Evolutionary conservation across 2,888 invertebrate genomes (phyloP).

Genomic region (Gonocerus acuteangulatus): DNA sequence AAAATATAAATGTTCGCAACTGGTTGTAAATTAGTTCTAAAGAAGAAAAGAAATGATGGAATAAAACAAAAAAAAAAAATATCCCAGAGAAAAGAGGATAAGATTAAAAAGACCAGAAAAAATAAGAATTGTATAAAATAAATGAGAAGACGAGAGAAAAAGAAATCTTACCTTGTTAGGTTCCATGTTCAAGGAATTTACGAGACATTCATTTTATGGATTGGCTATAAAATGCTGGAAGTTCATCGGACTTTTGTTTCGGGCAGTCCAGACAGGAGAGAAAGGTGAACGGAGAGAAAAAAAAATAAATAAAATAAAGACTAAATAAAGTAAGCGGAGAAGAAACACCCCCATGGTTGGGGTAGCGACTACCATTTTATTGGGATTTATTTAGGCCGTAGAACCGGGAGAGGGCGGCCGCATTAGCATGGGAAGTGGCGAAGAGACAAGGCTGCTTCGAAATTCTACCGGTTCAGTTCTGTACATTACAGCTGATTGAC

Average conservation of each 20-base stretch:
- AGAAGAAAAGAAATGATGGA: too few species aligned
- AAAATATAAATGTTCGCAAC: too few species aligned
- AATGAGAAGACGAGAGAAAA: background rate
- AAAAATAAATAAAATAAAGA: too few species aligned
- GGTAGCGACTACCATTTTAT: constrained; percentile 4
- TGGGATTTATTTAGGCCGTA: constrained; percentile 10
- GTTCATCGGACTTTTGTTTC: constrained; percentile 22
- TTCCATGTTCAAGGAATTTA: constrained; percentile 22
- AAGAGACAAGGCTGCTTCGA: background rate
- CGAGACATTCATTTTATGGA: constrained; percentile 15
- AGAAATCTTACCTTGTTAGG: constrained; percentile 16
- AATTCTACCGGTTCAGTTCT: too few species aligned
- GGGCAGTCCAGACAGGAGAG: background rate
- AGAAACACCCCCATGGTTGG: background rate
- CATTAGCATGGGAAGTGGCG: constrained; percentile 21
- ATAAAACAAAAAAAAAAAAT: too few species aligned
- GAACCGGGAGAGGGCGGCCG: background rate
- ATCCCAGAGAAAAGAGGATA: too few species aligned
- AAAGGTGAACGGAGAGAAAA: too few species aligned
- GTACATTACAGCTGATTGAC: too few species aligned
- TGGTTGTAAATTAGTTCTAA: too few species aligned
- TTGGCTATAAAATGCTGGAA: constrained; percentile 15
- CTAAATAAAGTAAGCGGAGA: background rate
- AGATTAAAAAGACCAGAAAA: too few species aligned
- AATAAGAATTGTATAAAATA: too few species aligned